phyloP scores from a whole-genome alignment of 2,797 vertebrate genomes.

The Micrastur ruficollis region DNA sequence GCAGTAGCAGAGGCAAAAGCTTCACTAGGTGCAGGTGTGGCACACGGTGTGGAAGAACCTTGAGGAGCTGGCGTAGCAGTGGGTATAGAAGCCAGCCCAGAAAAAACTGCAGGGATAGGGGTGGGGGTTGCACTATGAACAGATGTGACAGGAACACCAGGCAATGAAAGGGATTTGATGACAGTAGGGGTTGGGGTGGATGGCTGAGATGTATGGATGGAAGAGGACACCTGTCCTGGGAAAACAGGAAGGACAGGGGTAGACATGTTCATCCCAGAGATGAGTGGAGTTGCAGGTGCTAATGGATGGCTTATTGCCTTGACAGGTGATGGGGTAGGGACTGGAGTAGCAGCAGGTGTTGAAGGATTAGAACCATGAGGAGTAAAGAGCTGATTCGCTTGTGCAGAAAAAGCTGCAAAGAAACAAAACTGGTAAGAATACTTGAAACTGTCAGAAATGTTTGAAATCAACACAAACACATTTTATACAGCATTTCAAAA shows the following conservation, averaged over 20 bases:
- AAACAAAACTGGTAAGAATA: conserved; percentile 63
- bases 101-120: conserved; percentile 80
- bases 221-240: conserved; percentile 80
- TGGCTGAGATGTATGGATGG: conserved; percentile 80
- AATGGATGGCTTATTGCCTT: conserved; percentile 73
- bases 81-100: conserved; percentile 83
- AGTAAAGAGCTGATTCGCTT: conserved; percentile 86
- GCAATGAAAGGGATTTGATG: conserved; percentile 84
- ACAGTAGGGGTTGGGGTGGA: conserved; percentile 82
- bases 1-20: conserved; percentile 78
- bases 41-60: conserved; percentile 74
- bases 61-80: conserved; percentile 69
- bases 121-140: conserved; percentile 64
- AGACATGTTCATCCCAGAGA: conserved; percentile 72
- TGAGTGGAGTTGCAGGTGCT: conserved; percentile 60
- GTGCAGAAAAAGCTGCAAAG: conserved; percentile 86
- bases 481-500: conserved; percentile 51
- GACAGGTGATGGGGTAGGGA: conserved; percentile 73
- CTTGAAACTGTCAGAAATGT: conserved; percentile 30
- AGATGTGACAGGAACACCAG: conserved; percentile 63
- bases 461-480: conserved; percentile 49
- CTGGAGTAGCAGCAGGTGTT: conserved; percentile 77
- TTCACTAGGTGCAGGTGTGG: conserved; percentile 77
- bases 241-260: conserved; percentile 80
- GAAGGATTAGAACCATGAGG: conserved; percentile 88